phyloP scores from a whole-genome alignment of 2,797 vertebrate species.

The Menidia menidia region DNA sequence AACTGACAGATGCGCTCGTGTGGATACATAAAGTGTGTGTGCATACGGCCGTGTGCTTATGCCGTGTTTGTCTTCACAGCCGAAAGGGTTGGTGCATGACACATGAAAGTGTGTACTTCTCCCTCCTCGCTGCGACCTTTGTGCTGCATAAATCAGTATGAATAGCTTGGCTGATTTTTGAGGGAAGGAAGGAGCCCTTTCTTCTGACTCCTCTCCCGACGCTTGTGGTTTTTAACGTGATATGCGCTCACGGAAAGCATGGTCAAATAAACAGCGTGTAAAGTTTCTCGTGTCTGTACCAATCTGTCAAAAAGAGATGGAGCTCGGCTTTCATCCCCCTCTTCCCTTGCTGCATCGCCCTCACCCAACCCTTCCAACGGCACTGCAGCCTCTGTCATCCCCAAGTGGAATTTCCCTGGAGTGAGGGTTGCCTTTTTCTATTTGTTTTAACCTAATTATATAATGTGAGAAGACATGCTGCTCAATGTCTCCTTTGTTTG shows the following conservation, averaged over 20 bases:
- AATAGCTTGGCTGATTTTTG: constrained; percentile 70
- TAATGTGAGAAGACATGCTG: constrained; percentile 56
- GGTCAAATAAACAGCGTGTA: constrained; percentile 79
- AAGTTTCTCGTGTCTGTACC: constrained; percentile 77
- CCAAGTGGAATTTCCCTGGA: constrained; percentile 79
- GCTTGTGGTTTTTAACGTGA: constrained; percentile 77
- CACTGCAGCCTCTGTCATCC: constrained; percentile 41
- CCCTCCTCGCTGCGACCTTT: constrained; percentile 49
- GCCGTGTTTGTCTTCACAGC: constrained; percentile 7
- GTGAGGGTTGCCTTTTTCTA: constrained; percentile 61
- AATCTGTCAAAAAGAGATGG: constrained; percentile 75
- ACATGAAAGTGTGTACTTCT: constrained; percentile 52
- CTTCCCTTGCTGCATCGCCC: constrained; percentile 10
- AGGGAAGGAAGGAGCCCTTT: constrained; percentile 61
- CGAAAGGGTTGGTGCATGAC: constrained; percentile 38
- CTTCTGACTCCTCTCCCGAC: constrained; percentile 60
- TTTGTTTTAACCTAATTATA: constrained; percentile 75
- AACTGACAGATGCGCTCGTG: constrained; percentile 37
- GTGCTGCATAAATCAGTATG: constrained; percentile 58
- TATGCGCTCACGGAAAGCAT: constrained; percentile 68
- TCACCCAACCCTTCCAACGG: constrained; percentile 27
- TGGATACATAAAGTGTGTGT: constrained; percentile 1
- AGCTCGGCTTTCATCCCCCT: constrained; percentile 63
- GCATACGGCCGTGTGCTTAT: background rate
- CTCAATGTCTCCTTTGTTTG: constrained; percentile 73